Percentiles rank a stretch among this genome's conserved stretches.
Evolutionary conservation across 2,888 invertebrate species (phyloP).

Genomic region (Drosophila anomelani): DNA sequence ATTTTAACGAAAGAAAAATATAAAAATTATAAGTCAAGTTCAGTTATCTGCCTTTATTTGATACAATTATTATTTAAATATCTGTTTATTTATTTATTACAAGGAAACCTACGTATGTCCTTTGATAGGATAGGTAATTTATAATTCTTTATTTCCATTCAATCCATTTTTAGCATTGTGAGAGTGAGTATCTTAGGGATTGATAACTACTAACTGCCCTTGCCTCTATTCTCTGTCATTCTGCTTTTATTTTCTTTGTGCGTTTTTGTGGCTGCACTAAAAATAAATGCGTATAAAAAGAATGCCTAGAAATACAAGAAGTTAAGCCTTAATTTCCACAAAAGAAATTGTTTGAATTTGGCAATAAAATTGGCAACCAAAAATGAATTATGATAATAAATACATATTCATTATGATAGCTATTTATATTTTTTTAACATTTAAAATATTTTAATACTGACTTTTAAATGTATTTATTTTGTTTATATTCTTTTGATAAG

Average conservation of each 20-base stretch:
- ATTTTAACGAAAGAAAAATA: not conserved
- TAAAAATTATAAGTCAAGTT: not conserved
- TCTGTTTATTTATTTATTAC: not conserved
- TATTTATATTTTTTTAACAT: not conserved
- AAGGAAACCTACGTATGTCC: not conserved
- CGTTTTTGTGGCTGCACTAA: not conserved
- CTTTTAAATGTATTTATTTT: too few relatives aligned
- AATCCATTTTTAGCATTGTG: constrained; percentile 45
- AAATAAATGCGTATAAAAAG: not conserved
- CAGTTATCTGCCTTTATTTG: not conserved
- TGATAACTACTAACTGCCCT: constrained; percentile 39
- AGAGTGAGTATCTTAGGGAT: constrained; percentile 28
- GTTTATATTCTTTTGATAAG: too few relatives aligned
- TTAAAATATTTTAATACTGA: too few relatives aligned
- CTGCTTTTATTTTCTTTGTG: constrained; percentile 20
- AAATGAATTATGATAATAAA: not conserved
- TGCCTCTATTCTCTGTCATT: constrained; percentile 13
- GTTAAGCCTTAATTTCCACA: too few relatives aligned
- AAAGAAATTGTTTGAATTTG: too few relatives aligned
- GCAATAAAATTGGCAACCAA: too few relatives aligned
- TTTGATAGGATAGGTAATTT: constrained; percentile 37
- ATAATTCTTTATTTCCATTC: constrained; percentile 59
- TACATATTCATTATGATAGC: not conserved
- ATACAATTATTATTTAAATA: not conserved
- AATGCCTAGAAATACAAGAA: not conserved